Evolutionary conservation across 23 tunicate species (phyloP).

Genomic region (Halocynthia roretzi): DNA sequence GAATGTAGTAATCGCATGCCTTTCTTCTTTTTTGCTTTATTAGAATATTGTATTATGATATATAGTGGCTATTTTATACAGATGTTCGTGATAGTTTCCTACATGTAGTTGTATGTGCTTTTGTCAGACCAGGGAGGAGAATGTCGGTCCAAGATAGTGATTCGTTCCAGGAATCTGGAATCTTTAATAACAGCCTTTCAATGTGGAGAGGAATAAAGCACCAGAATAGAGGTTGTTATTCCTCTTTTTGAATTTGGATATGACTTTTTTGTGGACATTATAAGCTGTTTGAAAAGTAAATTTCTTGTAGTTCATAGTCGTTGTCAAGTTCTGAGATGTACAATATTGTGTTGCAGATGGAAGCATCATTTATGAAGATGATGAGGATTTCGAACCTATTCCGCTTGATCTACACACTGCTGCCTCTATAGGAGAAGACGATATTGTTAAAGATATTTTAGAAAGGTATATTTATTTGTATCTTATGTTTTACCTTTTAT

Average conservation of each 20-base stretch:
- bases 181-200: constrained; percentile 68
- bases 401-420: constrained; percentile 85
- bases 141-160: background rate
- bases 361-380: constrained; percentile 46
- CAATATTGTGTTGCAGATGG: constrained; percentile 49
- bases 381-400: constrained; percentile 42
- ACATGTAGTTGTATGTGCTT: too few species aligned
- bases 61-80: too few species aligned
- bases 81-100: too few species aligned
- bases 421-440: constrained; percentile 82
- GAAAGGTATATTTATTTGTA: constrained; percentile 33
- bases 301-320: background rate
- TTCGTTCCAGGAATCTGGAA: constrained; percentile 57
- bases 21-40: too few species aligned
- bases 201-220: constrained; percentile 68
- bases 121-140: too few species aligned
- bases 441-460: constrained; percentile 59
- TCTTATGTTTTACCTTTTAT: too few species aligned
- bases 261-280: background rate
- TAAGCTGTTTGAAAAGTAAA: background rate
- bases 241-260: too few species aligned
- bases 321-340: background rate
- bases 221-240: too few species aligned
- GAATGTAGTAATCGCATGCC: too few species aligned
- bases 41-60: too few species aligned